phyloP scores from a whole-genome alignment of 2,797 vertebrate species.

The Stomatorhinus walkeri region DNA sequence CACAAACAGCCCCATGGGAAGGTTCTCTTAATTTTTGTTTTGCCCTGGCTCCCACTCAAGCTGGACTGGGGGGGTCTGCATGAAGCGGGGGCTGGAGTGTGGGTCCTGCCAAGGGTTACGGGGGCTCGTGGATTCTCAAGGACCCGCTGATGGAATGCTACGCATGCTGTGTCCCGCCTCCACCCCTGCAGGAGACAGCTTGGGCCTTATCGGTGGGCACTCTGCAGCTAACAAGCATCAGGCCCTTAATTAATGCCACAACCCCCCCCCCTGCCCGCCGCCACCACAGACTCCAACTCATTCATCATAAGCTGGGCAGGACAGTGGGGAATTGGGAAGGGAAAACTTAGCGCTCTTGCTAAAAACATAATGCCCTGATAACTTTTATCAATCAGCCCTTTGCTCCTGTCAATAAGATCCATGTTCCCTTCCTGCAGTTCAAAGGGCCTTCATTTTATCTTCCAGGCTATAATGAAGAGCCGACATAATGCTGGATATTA shows the following conservation, averaged over 20 bases:
- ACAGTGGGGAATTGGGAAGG: slow-evolving; percentile 17
- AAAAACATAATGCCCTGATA: slow-evolving; percentile 23
- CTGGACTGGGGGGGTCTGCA: slow-evolving; percentile 52
- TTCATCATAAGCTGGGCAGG: slow-evolving; percentile 49
- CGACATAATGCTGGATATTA: neutral
- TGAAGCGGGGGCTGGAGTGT: slow-evolving; percentile 38
- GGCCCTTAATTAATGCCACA: slow-evolving; percentile 61
- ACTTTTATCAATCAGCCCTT: slow-evolving; percentile 31
- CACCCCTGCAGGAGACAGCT: slow-evolving; percentile 29
- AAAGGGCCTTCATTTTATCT: slow-evolving; percentile 16
- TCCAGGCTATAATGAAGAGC: slow-evolving; percentile 16
- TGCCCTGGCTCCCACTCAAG: slow-evolving; percentile 33
- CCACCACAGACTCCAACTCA: slow-evolving; percentile 39
- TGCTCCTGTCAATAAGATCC: slow-evolving; percentile 26
- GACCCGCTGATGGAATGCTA: slow-evolving; percentile 44
- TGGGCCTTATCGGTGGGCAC: slow-evolving; percentile 34
- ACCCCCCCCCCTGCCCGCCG: slow-evolving; percentile 35
- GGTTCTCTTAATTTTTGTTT: slow-evolving; percentile 58
- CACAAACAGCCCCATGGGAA: slow-evolving; percentile 49
- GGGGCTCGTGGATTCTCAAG: slow-evolving; percentile 62
- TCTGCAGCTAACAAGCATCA: slow-evolving; percentile 21
- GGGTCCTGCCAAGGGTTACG: slow-evolving; percentile 58
- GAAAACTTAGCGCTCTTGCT: slow-evolving; percentile 29
- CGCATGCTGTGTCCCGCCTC: slow-evolving; percentile 34
- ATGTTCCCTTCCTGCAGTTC: slow-evolving; percentile 9